Percentiles rank a stretch among this genome's conserved stretches.
Evolutionary conservation across 2,113 vertebrate species (phyloP).

Genomic region (Bubo bubo): DNA sequence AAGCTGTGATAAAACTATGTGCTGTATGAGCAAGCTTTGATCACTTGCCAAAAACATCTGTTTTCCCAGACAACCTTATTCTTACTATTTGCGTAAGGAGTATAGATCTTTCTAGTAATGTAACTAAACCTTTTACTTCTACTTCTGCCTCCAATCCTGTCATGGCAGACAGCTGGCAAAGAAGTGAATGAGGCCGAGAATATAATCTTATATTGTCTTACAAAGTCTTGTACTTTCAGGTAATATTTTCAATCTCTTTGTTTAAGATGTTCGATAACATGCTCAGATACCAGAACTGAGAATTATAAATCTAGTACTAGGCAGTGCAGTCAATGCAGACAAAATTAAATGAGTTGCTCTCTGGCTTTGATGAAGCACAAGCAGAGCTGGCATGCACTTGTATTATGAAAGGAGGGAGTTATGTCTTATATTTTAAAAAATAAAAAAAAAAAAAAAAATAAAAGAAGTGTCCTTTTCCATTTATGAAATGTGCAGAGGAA

Average conservation of each 20-base stretch:
- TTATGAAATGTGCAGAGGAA: background rate
- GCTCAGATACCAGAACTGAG: background rate
- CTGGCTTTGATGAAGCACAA: background rate
- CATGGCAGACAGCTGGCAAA: background rate
- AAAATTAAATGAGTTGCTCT: background rate
- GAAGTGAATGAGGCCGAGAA: background rate
- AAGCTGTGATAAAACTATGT: background rate
- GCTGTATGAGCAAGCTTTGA: background rate
- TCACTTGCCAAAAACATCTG: background rate
- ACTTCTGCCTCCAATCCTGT: background rate
- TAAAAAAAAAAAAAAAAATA: background rate
- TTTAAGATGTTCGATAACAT: background rate
- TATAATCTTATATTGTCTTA: background rate
- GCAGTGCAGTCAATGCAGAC: background rate
- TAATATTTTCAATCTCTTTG: background rate
- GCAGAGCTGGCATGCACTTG: background rate
- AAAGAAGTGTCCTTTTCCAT: background rate
- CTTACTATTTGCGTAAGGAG: background rate
- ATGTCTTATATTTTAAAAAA: background rate
- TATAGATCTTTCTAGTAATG: background rate
- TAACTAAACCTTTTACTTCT: background rate
- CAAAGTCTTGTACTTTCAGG: background rate
- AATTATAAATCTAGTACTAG: background rate
- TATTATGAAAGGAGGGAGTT: background rate
- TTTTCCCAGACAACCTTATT: background rate